Base-by-base conservation (phyloP, 2,888 invertebrate genomes). In the Oligia latruncula region DNA sequence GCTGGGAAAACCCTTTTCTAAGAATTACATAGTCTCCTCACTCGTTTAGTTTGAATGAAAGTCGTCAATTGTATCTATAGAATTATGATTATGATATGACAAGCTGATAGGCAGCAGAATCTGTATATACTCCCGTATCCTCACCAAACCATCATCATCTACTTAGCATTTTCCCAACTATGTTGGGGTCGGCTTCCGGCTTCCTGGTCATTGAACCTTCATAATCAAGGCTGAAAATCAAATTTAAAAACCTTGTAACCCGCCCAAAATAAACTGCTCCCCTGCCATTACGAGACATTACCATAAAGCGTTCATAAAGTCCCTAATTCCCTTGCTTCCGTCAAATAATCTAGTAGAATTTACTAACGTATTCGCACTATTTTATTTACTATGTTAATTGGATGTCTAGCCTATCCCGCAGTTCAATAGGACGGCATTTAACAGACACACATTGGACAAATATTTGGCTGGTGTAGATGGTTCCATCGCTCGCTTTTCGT, bases 341-440 rank as follows among this genome's bases (percentile, higher is more conserved):
- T 62, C 40, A 67, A 71, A 68, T 52, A 43, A n/a, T 84, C 62
- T 15, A 62, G 35, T 60, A 20, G 6, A 65, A 46, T n/a, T 29
- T 17, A 13, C 29, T 1, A 75, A 29, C 40, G n/a, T 20, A 71
- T 46, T n/a, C 49, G 46, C 13, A 62, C 71, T 82, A 49, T 55
- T 82, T 55, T 80, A 75, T 86, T 83, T 58, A 83, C 87, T 52
- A 74, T 71, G 74, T 68, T 84, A 88, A 83, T 83, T 84, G 71
- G 43, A 78, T 79, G 83, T 85, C 83, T 83, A 83, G 90, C 65
- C 84, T 68, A 77, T 35, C 78, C 49, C 46, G 71, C 79, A 77
- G 83, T 88, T 90, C 90, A 74, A 90, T 90, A 89, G 71, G 78
- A 72, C 75, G 76, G 79, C 85, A 83, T 87, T 88, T 80, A 82